Percentiles rank a stretch among this genome's conserved stretches.
These are phyloP conservation scores for Hofmannophila pseudospretella DNA, from an alignment of 2,888 invertebrate species.

Conservation along the genomic window DNA sequence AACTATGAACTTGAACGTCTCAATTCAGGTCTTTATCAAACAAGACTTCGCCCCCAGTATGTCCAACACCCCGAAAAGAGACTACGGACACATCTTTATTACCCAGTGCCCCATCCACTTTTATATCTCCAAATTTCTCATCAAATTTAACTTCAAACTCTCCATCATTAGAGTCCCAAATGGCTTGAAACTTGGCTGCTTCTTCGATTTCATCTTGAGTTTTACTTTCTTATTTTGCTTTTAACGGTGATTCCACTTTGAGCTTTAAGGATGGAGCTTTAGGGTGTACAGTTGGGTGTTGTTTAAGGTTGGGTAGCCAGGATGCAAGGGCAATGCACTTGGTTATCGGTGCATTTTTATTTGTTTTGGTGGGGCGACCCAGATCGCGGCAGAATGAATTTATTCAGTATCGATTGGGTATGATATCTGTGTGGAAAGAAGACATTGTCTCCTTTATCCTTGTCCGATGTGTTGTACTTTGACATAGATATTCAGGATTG, in stretches of 20 bases:
- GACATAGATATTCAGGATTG: too few relatives aligned
- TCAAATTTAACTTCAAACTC: constrained; percentile 18
- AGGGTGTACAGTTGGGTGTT: constrained; percentile 34
- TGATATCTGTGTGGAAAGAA: constrained; percentile 51
- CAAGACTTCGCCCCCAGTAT: neutral
- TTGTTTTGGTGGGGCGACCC: constrained; percentile 76
- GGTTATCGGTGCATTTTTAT: constrained; percentile 72
- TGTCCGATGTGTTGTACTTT: too few relatives aligned
- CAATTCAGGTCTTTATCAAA: too few relatives aligned
- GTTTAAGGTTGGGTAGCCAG: constrained; percentile 27
- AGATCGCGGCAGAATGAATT: constrained; percentile 71
- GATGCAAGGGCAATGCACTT: constrained; percentile 74
- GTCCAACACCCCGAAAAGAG: constrained; percentile 6
- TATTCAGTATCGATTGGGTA: constrained; percentile 72
- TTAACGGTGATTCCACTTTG: constrained; percentile 30
- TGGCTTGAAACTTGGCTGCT: constrained; percentile 32
- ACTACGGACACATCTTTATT: constrained; percentile 68
- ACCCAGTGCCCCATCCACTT: neutral
- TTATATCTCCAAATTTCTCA: neutral
- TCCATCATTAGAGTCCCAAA: constrained; percentile 34
- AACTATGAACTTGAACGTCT: too few relatives aligned
- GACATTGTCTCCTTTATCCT: constrained; percentile 21
- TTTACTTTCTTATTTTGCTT: constrained; percentile 71
- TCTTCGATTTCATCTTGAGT: constrained; percentile 73
- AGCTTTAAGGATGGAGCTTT: constrained; percentile 32